A percentile compares a stretch with the other conserved stretches of the same genome.
Conservation (phyloP, 2,888 invertebrate species). For the Diplolepis rosae region DNA sequence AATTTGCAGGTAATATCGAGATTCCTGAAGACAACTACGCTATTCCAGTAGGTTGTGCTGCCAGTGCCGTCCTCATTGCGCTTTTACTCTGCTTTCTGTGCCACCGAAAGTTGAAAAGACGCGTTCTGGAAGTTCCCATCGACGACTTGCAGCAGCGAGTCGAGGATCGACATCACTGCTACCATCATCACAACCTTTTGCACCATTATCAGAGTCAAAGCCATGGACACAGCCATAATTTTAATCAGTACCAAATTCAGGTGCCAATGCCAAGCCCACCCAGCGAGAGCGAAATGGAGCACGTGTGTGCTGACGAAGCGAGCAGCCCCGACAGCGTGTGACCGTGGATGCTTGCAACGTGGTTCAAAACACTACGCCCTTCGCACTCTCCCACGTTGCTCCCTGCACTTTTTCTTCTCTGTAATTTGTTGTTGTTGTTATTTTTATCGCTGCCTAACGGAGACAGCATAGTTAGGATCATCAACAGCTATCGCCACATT, state of each 20-base stretch:
- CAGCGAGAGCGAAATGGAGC: constrained; percentile 50
- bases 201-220: constrained; percentile 50
- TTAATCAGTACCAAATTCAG: constrained; percentile 47
- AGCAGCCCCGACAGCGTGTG: constrained; percentile 68
- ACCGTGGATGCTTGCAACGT: constrained; percentile 54
- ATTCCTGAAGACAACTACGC: constrained; percentile 78
- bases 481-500: constrained; percentile 46
- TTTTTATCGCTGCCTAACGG: constrained; percentile 50
- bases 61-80: constrained; percentile 74
- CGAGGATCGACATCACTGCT: constrained; percentile 63
- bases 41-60: constrained; percentile 74
- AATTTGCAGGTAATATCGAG: constrained; percentile 73
- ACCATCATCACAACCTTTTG: constrained; percentile 58
- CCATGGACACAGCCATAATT: constrained; percentile 55
- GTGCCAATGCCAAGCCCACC: constrained; percentile 66
- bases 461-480: constrained; percentile 50
- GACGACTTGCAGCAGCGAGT: constrained; percentile 63
- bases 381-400: constrained; percentile 47
- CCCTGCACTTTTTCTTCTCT: constrained; percentile 45
- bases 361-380: constrained; percentile 39
- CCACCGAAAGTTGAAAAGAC: constrained; percentile 74
- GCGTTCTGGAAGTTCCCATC: constrained; percentile 61
- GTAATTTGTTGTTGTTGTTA: constrained; percentile 49
- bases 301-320: constrained; percentile 54
- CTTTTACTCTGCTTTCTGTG: constrained; percentile 76